Evolutionary conservation across 2,888 invertebrate genomes (phyloP).

Genomic region (Taenaris catops): DNA sequence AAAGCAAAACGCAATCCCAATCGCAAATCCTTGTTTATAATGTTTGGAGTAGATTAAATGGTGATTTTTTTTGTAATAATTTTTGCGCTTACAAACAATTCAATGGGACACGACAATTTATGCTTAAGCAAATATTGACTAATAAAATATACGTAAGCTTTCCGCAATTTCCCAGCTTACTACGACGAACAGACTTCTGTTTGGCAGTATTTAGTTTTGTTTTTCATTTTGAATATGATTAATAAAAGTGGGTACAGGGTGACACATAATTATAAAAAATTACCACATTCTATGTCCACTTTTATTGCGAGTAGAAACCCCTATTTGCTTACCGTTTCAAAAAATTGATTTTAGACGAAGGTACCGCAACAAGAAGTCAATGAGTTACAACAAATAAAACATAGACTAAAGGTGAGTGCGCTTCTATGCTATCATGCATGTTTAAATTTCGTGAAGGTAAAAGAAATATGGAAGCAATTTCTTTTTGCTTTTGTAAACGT

Average conservation of each 20-base stretch:
- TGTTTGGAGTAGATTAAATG: conserved; percentile 2
- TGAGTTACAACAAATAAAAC: conserved; percentile 56
- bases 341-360: conserved; percentile 61
- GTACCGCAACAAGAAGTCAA: conserved; percentile 42
- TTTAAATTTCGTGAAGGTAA: not conserved
- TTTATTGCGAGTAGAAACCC: not conserved
- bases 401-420: conserved; percentile 58
- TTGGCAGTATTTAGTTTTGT: too few relatives aligned
- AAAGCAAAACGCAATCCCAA: conserved; percentile 12
- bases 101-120: conserved; percentile 1
- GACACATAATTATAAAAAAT: too few relatives aligned
- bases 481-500: conserved; percentile 8
- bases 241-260: too few relatives aligned
- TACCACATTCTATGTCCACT: too few relatives aligned
- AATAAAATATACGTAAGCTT: conserved; percentile 8
- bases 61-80: conserved; percentile 1
- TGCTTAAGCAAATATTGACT: conserved; percentile 16
- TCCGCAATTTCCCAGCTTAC: conserved; percentile 8
- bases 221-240: too few relatives aligned
- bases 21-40: conserved; percentile 14
- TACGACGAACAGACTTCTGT: conserved; percentile 1
- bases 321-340: conserved; percentile 50
- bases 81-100: conserved; percentile 4
- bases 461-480: not conserved
- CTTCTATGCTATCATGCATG: conserved; percentile 22